Evolutionary conservation across 2,797 vertebrate genomes (phyloP), one percentile per base, ranked within the genome.

Genomic region (Alca torda): DNA sequence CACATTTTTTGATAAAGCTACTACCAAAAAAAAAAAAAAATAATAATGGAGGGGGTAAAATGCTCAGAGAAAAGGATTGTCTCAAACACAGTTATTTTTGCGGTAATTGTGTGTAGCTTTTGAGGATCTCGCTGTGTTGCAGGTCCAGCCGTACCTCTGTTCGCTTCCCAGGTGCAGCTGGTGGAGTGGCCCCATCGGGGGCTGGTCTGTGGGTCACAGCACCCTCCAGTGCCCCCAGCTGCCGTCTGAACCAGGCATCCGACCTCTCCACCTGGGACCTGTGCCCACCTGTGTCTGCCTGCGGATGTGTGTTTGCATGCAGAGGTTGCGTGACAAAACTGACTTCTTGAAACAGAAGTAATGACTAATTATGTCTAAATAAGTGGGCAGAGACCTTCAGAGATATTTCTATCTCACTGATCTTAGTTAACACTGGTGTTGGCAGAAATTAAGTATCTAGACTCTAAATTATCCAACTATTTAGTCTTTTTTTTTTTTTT

Each of bases 1-100:
- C 77, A 37, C 51, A 54, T 91, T 43, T 83, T 97, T 96, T 83
- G 4, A 93, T 95, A 96, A 96, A 80, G 12, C 51, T 7, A 67
- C 28, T 61, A 19, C 67, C 39, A 41, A 41, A 54, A 76, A 59
- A 60, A 67, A 63, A 41, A 51, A 1, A 4, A 17, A 61, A 45
- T n/a, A 31, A n/a, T n/a, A n/a, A 19, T 1, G 4, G 16, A 51
- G 6, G 8, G 35, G 4, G 16, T 60, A 23, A 81, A 92, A 92
- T 23, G 14, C 26, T 39, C 46, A 67, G 26, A 72, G 50, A 53
- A 89, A 60, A 25, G 68, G 76, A 87, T 54, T 3, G 4, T 28
- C 16, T 84, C 3, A 16, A 89, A 60, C 4, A 11, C 4, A 2
- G 54, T 80, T 93, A 39, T 45, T 74, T 81, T 87, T 90, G 16